Evolutionary conservation across 2,888 invertebrate genomes (phyloP), one percentile per base, ranked within the genome.

Genomic region (Chymomyza amoena): DNA sequence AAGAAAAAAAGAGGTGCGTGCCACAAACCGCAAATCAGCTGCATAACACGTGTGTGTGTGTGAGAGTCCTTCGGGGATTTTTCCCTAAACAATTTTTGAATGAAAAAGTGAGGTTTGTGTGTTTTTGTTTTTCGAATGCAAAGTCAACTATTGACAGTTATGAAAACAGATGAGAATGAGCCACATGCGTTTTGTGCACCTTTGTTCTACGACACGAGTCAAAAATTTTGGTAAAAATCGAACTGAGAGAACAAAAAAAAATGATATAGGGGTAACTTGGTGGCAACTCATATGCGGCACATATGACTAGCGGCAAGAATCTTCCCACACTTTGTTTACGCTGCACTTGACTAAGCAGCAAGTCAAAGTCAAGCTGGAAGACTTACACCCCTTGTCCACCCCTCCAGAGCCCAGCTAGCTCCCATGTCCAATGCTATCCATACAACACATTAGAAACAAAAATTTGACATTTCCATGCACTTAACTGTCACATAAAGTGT

Each of bases 81-180:
- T 61, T 61, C 61, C n/a, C 32, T 57, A 20, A 13, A 57, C 51
- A 56, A 50, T 73, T 68, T 64, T 36, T 81, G 80, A 81, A 86
- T 84, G 87, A 68, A 71, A 70, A 45, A 25, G 54, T 56, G 64
- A 0, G 13, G 6, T 2, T 13, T 66, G 62, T 64, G 54, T 68
- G 70, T 52, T 73, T 66, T 73, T 66, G 79, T 79, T 68, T 66
- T 65, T 45, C 77, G 79, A 72, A 77, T 76, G 73, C 68, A 77
- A 79, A 88, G 83, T 87, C 83, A 85, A 85, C 81, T 80, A 89
- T 81, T 84, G 87, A 88, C 85, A 86, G 87, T 88, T 88, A 87
- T 87, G 80, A 73, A 77, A 78, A 78, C 88, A 79, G 88, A 81
- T 87, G 86, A 69, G 62, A 52, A 57, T 54, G 51, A 56, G 52